Evolutionary conservation across 2,113 vertebrate genomes (phyloP).

Genomic region (Thoracochromis brauschi): DNA sequence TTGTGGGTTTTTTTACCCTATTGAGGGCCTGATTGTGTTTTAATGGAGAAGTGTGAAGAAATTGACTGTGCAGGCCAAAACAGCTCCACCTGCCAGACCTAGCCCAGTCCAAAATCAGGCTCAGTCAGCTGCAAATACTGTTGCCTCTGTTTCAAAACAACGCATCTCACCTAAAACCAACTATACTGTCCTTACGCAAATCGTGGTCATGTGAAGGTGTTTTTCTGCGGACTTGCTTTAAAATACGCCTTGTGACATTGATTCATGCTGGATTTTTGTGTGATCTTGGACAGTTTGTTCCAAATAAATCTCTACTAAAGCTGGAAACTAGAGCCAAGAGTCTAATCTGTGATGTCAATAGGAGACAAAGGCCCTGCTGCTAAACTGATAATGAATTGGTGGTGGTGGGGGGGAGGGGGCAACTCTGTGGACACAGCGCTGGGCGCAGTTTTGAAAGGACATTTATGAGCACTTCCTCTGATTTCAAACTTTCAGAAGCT

Average conservation of each 20-base stretch:
- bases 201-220: not conserved
- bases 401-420: not conserved
- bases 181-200: not conserved
- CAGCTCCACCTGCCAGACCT: slow-evolving; percentile 10
- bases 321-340: slow-evolving; percentile 44
- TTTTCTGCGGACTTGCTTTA: not conserved
- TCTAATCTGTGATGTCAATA: slow-evolving; percentile 54
- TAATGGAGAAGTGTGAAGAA: slow-evolving; percentile 28
- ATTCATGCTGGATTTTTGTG: not conserved
- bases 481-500: not conserved
- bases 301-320: slow-evolving; percentile 42
- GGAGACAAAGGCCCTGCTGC: slow-evolving; percentile 41
- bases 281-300: slow-evolving; percentile 11
- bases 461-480: not conserved
- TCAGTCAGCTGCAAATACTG: not conserved
- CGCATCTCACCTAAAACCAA: not conserved
- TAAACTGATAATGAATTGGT: slow-evolving; percentile 39
- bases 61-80: slow-evolving; percentile 11
- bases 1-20: not conserved
- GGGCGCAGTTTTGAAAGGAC: not conserved
- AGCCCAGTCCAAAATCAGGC: not conserved
- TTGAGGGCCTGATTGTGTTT: slow-evolving; percentile 42
- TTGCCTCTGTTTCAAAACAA: not conserved
- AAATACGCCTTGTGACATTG: not conserved
- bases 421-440: not conserved